Base-by-base conservation (phyloP, 2,797 vertebrate genomes). In the Ambastaia sidthimunki region DNA sequence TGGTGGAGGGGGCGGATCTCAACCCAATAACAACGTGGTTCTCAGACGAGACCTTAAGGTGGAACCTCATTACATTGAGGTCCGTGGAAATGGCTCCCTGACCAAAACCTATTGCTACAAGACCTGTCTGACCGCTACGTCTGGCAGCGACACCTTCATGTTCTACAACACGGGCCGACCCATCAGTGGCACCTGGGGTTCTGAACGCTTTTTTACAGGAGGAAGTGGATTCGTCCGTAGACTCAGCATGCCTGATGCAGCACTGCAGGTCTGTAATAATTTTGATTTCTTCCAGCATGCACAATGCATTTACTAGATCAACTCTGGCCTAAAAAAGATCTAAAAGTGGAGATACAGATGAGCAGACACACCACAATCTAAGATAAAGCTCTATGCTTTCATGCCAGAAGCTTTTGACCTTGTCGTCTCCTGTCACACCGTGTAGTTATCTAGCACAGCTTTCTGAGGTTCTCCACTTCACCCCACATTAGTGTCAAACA, bases 91-190 rank as follows among this genome's bases (percentile, higher is more conserved):
- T 13, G 98, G 97, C 80, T 98, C 98, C 55, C 93, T 98, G 66
- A 98, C 98, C 48, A 98, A 98, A 93, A 99, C 97, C 44, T 98
- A 98, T 93, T 98, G 98, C 94, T 99, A 98, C 92, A 99, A 98
- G 92, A 96, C 97, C 74, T 99, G 96, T 82, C 90, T 98, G 88
- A 97, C 98, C 0, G 95, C 96, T 66, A 97, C 97, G 19, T 98
- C 97, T 1, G 98, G 97, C 92, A 99, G 97, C 76, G 98, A 99
- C 91, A 98, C 97, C 34, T 98, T 99, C 92, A 99, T 99, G 97
- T 98, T 98, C 94, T 98, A 99, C 93, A 98, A 99, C 90, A 98
- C 97, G 2, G 97, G 96, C 80, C 94, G 94, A 44, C 96, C 97
- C 74, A 92, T 96, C 80, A 95, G 95, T 18, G 96, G 95, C 85